Evolutionary conservation across 2,797 vertebrate species (phyloP), one percentile per base, ranked within the genome.

Genomic region (Argyrosomus regius): DNA sequence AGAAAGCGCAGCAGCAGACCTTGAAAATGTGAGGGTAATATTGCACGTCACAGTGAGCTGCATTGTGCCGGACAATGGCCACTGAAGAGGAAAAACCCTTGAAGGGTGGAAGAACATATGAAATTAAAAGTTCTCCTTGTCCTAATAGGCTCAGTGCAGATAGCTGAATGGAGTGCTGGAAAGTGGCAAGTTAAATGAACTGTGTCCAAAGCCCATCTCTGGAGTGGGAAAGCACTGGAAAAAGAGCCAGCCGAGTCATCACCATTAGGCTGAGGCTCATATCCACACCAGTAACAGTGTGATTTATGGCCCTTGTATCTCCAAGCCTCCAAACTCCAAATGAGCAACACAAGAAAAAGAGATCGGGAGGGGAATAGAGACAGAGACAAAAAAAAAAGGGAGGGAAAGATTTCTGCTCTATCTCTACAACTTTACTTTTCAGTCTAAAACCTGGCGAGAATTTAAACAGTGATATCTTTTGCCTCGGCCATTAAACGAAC

Each of bases 161-260:
- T 91, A 92, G 90, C 81, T 46, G 85, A 86, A 88, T 67, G 76
- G 73, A 90, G 83, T 73, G 31, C 81, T 72, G 72, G 86, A 90
- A 92, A 91, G 92, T 88, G 90, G 87, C 86, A 85, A 83, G 92
- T 91, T 94, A 95, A 95, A 96, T 95, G 95, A 95, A 94, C 89
- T 94, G 94, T 94, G 90, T 94, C 94, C 90, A 88, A 88, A 94
- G 91, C 91, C 89, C 91, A 92, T 95, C 92, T 93, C 93, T 92
- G 89, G 85, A 89, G 92, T 87, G 86, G 88, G 83, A 88, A 85
- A 93, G 92, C 89, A 88, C 84, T 90, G 84, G 89, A 89, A 91
- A 93, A 88, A 90, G 91, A 91, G 90, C 83, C 72, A 73, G 89
- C 82, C 87, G 86, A 94, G 93, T 92, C 93, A 93, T 95, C 94